These are phyloP conservation scores for Lycia hirtaria DNA, from an alignment of 2,888 invertebrate species.

Conservation along the genomic window DNA sequence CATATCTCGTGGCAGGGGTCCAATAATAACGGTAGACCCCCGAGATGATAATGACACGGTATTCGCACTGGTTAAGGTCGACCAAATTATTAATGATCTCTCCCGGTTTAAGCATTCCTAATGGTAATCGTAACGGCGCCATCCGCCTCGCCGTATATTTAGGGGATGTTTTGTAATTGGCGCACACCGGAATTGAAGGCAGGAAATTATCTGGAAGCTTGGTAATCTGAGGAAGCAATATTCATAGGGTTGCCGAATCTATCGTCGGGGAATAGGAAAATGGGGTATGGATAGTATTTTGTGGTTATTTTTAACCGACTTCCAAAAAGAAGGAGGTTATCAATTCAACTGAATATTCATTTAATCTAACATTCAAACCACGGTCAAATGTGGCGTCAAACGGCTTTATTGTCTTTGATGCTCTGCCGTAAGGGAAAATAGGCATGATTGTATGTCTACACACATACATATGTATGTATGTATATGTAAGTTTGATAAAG, in stretches of 20 bases:
- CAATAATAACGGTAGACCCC: conserved; percentile 2
- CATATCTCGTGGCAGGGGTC: too few relatives aligned
- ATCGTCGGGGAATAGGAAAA: background rate
- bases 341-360: too few relatives aligned
- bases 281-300: background rate
- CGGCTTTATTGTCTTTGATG: too few relatives aligned
- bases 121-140: conserved; percentile 22
- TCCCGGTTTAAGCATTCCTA: conserved; percentile 12
- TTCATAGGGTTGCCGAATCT: conserved; percentile 23
- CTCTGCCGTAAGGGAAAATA: too few relatives aligned
- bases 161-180: conserved; percentile 54
- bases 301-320: background rate
- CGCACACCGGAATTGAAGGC: conserved; percentile 55
- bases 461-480: too few relatives aligned
- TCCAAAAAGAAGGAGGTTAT: background rate
- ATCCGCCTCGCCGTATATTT: conserved; percentile 39
- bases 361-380: too few relatives aligned
- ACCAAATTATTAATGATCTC: conserved; percentile 17
- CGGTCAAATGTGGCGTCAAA: too few relatives aligned
- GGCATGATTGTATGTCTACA: too few relatives aligned
- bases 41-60: conserved; percentile 9
- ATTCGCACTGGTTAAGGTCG: conserved; percentile 13
- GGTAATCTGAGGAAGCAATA: conserved; percentile 73
- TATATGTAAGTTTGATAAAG: too few relatives aligned
- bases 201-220: conserved; percentile 72